Conservation (phyloP, 2,888 invertebrate genomes). For the Hirtodrosophila trivittata region DNA sequence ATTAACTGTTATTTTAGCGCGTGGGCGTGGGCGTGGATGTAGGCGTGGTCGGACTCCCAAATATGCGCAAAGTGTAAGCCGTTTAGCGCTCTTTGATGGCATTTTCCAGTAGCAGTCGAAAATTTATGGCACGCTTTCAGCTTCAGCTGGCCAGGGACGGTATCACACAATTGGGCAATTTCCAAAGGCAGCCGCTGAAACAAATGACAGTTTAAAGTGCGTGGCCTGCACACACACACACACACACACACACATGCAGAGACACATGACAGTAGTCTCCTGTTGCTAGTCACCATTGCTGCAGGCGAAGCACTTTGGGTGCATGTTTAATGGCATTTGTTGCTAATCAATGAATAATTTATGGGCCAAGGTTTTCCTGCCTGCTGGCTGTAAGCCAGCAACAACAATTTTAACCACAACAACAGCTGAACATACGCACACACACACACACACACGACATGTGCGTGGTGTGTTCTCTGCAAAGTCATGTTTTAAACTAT, state of each 20-base stretch:
- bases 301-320: conserved; percentile 67
- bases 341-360: conserved; percentile 82
- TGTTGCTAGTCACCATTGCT: conserved; percentile 37
- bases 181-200: conserved; percentile 54
- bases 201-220: conserved; percentile 77
- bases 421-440: conserved; percentile 23
- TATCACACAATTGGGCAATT: conserved; percentile 69
- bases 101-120: conserved; percentile 43
- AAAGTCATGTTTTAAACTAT: conserved; percentile 58
- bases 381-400: conserved; percentile 37
- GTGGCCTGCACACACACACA: conserved; percentile 18
- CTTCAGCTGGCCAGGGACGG: conserved; percentile 11
- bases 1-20: conserved; percentile 65
- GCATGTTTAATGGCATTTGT: conserved; percentile 78
- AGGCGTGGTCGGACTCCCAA: conserved; percentile 29
- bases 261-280: conserved; percentile 14
- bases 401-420: conserved; percentile 24
- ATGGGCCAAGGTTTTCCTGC: conserved; percentile 69
- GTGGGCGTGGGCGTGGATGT: conserved; percentile 20
- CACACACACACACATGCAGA: neutral
- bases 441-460: conserved; percentile 17
- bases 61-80: conserved; percentile 66
- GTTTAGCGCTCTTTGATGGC: conserved; percentile 74
- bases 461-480: conserved; percentile 33
- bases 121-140: conserved; percentile 70